Evolutionary conservation across 1,140 invertebrate species (phyloP).

Genomic region (Oppia nitens): DNA sequence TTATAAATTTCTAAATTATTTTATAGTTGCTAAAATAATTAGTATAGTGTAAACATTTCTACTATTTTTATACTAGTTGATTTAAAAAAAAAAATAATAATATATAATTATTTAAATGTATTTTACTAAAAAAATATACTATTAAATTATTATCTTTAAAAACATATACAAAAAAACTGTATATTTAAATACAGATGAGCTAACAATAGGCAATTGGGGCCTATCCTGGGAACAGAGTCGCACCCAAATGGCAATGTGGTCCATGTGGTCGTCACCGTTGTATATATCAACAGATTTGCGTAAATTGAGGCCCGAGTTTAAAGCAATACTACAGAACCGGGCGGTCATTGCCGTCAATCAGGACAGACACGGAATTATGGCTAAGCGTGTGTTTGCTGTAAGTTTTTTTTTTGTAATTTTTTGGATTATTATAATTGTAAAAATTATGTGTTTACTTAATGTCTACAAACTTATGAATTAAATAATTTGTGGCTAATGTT

Average conservation of each 20-base stretch:
- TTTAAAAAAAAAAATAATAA: too few relatives aligned
- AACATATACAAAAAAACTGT: too few relatives aligned
- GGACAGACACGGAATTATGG: slow-evolving; percentile 80
- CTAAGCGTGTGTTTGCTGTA: slow-evolving; percentile 37
- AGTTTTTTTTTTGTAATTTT: background rate
- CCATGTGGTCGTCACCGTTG: slow-evolving; percentile 82
- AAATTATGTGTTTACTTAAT: too few relatives aligned
- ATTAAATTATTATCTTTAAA: too few relatives aligned
- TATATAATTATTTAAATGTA: too few relatives aligned
- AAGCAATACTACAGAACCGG: slow-evolving; percentile 78
- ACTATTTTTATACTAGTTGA: too few relatives aligned
- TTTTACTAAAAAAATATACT: too few relatives aligned
- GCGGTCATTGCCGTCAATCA: slow-evolving; percentile 91
- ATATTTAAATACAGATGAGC: slow-evolving; percentile 38
- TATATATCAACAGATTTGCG: slow-evolving; percentile 91
- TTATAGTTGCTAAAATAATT: too few relatives aligned
- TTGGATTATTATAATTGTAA: background rate
- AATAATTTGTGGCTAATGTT: background rate
- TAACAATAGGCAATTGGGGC: slow-evolving; percentile 65
- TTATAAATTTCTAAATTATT: too few relatives aligned
- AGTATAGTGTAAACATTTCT: too few relatives aligned
- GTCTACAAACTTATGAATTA: too few relatives aligned
- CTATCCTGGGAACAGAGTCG: slow-evolving; percentile 86
- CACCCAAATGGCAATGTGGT: slow-evolving; percentile 95
- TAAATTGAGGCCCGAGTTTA: slow-evolving; percentile 71